phyloP scores from a whole-genome alignment of 2,797 vertebrate species.

The Enteromius anoplus region DNA sequence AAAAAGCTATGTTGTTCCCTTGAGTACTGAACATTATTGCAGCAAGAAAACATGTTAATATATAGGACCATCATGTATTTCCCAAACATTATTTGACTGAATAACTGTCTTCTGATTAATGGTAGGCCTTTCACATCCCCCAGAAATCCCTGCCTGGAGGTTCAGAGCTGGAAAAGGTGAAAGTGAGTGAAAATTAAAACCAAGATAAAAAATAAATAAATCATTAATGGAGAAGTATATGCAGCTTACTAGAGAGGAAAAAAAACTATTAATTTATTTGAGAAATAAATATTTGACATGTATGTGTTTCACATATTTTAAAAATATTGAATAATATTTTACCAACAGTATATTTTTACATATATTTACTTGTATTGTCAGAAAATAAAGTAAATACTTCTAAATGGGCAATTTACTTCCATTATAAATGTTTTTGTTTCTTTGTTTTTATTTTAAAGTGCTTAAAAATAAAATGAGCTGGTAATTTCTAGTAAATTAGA shows the following conservation, averaged over 20 bases:
- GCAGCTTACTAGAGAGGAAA: too few relatives aligned
- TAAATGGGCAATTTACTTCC: background rate
- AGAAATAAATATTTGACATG: background rate
- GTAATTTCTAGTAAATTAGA: background rate
- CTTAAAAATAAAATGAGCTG: background rate
- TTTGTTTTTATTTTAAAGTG: too few relatives aligned
- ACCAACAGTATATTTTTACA: background rate
- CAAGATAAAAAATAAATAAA: background rate
- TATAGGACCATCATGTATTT: background rate
- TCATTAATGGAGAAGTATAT: background rate
- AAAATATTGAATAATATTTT: too few relatives aligned
- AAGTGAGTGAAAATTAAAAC: slow-evolving; percentile 67
- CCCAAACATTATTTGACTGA: background rate
- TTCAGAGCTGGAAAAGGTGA: slow-evolving; percentile 79
- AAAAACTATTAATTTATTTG: too few relatives aligned
- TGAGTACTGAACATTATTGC: background rate
- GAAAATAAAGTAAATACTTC: background rate
- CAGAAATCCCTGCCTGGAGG: slow-evolving; percentile 85
- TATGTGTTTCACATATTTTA: background rate
- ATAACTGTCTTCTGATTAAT: background rate
- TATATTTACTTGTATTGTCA: background rate
- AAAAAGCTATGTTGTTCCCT: too few relatives aligned
- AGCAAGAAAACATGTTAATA: background rate
- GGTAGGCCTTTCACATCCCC: slow-evolving; percentile 79
- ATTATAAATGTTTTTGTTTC: background rate